Evolutionary conservation across 2,888 invertebrate species (phyloP), one percentile per base, ranked within the genome.

Genomic region (Campopleginae sp.): DNA sequence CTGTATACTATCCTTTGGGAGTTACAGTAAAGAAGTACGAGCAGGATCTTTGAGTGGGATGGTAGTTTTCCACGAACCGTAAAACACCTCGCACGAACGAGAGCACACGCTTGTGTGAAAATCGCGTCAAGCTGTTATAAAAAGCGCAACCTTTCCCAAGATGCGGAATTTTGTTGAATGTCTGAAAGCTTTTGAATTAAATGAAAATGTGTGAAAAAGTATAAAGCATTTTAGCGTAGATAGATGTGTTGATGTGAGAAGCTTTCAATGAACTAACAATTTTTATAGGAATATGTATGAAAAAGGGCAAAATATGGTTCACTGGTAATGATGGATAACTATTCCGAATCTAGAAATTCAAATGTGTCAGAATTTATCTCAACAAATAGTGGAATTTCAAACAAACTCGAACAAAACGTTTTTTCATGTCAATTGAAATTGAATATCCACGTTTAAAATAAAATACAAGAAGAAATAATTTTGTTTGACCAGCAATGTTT

Each of bases 61-160:
- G 75, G 33, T 33, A 14, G 27, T 44, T 79, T 79, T 51, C 44
- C 19, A 23, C 44, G 54, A 31, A 48, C 17, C 54, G 70, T 63
- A 65, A 77, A 65, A 77, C 66, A n/a, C 66, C 31, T 23, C 63
- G 51, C 51, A 66, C 51, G 51, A 77, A 77, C 66, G 65, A 77
- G 38, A 33, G 38, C 48, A 54, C 38, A 19, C 23, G 17, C 23
- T 31, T 33, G 27, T 27, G 58, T 33, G 27, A 19, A 38, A 75
- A 33, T 23, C 65, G 48, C 38, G 65, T 33, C 33, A 76, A 76
- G 63, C 48, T 23, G 65, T 65, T 76, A 76, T 65, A 48, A 65
- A 76, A 42, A 63, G 58, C 46, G 46, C 23, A 63, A 31, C 23
- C 19, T 75, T 63, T 46, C 27, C n/a, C 23, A 58, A 44, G 46